Percentiles rank a stretch among this genome's conserved stretches.
Conservation (phyloP, 2,888 invertebrate genomes). For the Dynastes hyllus region DNA sequence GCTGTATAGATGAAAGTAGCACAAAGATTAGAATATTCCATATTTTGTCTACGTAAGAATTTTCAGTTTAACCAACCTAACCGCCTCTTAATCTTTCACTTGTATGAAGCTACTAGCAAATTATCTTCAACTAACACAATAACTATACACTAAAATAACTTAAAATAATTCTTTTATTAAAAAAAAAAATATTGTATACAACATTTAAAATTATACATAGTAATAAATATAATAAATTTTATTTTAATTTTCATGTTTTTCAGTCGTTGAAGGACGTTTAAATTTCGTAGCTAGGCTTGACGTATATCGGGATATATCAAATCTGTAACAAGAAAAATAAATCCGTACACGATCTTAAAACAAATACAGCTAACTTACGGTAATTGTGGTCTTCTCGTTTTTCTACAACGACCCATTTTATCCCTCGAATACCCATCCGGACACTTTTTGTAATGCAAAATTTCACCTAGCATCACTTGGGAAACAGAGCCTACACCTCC, state of each 20-base stretch:
- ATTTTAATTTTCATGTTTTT: slow-evolving; percentile 5
- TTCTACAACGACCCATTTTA: slow-evolving; percentile 54
- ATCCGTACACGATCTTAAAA: background rate
- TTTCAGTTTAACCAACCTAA: too few species aligned
- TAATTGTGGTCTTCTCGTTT: slow-evolving; percentile 52
- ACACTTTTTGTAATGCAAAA: slow-evolving; percentile 52
- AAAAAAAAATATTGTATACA: background rate
- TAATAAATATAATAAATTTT: background rate
- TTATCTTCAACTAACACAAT: background rate
- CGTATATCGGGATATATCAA: slow-evolving; percentile 52
- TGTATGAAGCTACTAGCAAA: too few species aligned
- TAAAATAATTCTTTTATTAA: background rate
- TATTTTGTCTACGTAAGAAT: too few species aligned
- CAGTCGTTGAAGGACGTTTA: slow-evolving; percentile 11
- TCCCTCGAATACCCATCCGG: slow-evolving; percentile 55
- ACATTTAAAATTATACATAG: background rate
- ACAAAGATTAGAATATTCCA: too few species aligned
- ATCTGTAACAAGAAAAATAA: slow-evolving; percentile 43
- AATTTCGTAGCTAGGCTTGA: slow-evolving; percentile 49
- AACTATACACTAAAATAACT: background rate
- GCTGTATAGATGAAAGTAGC: too few species aligned
- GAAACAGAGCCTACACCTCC: slow-evolving; percentile 40
- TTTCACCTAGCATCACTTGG: slow-evolving; percentile 48
- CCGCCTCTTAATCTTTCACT: too few species aligned
- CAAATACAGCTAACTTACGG: slow-evolving; percentile 43